A percentile compares a stretch with the other conserved stretches of the same genome.
Evolutionary conservation across 53 echinoderm and acorn worm species (phyloP).

Genomic region (Paracentrotus lividus): DNA sequence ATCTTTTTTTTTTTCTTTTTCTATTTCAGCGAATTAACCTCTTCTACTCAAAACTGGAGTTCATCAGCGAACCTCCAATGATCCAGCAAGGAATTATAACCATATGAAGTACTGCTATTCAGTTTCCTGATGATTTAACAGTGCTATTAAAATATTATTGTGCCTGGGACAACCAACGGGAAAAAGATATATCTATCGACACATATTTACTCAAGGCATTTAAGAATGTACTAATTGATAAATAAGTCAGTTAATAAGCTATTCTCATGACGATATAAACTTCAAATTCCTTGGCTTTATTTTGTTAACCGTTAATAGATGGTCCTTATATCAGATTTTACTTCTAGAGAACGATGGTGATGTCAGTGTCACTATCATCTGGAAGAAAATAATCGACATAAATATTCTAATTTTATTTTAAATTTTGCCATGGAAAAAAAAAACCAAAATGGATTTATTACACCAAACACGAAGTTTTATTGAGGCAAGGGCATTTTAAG

Average conservation of each 20-base stretch:
- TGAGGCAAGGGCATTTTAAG: neutral
- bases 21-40: neutral
- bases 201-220: too few species aligned
- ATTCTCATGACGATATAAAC: too few species aligned
- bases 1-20: neutral
- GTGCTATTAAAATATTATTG: neutral
- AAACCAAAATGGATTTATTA: neutral
- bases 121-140: neutral
- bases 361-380: neutral
- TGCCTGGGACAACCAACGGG: too few species aligned
- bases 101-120: neutral
- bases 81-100: neutral
- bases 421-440: neutral
- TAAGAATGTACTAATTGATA: too few species aligned
- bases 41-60: neutral
- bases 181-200: too few species aligned
- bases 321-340: too few species aligned
- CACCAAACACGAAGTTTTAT: neutral
- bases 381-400: neutral
- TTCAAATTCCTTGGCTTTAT: too few species aligned
- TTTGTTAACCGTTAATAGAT: too few species aligned
- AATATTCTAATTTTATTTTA: neutral
- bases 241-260: too few species aligned
- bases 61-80: neutral
- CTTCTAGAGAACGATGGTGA: neutral